Conservation (phyloP, 2,113 vertebrate genomes). For the Chaetops frenatus region DNA sequence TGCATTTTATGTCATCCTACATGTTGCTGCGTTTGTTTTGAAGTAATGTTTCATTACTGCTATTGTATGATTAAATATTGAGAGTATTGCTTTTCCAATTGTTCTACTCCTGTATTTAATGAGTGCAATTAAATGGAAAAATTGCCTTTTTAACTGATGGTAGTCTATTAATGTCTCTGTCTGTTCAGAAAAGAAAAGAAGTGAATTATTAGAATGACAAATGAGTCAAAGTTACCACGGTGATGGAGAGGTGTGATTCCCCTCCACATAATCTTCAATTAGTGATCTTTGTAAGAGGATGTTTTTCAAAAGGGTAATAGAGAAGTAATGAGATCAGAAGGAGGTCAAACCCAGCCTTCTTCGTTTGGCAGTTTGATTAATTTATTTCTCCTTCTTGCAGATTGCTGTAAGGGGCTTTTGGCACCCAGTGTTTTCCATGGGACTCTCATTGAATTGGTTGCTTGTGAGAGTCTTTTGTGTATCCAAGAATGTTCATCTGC, state of each 20-base stretch:
- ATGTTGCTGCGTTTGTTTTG: constrained; percentile 70
- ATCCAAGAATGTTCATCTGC: background rate
- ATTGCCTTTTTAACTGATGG: constrained; percentile 82
- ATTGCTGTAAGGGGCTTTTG: constrained; percentile 83
- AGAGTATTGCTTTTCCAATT: constrained; percentile 81
- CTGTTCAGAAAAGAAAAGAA: constrained; percentile 77
- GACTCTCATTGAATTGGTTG: constrained; percentile 56
- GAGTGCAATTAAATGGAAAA: constrained; percentile 85
- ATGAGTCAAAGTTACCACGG: constrained; percentile 79
- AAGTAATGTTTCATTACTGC: constrained; percentile 72
- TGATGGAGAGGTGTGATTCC: constrained; percentile 80
- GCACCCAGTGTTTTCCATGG: constrained; percentile 76
- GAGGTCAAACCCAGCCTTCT: constrained; percentile 85
- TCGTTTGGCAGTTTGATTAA: constrained; percentile 92
- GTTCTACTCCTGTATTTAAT: constrained; percentile 81
- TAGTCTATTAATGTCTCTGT: constrained; percentile 82
- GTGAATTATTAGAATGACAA: constrained; percentile 84
- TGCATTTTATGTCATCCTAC: constrained; percentile 43
- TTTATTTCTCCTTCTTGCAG: constrained; percentile 85
- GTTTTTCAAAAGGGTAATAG: constrained; percentile 87
- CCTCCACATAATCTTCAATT: constrained; percentile 89
- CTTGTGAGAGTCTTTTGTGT: constrained; percentile 44
- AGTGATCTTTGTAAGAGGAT: constrained; percentile 87
- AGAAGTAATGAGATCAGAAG: constrained; percentile 87
- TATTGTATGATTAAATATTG: constrained; percentile 78